Evolutionary conservation across 2,113 vertebrate genomes (phyloP).

Genomic region (Phylloscopus trochilus): DNA sequence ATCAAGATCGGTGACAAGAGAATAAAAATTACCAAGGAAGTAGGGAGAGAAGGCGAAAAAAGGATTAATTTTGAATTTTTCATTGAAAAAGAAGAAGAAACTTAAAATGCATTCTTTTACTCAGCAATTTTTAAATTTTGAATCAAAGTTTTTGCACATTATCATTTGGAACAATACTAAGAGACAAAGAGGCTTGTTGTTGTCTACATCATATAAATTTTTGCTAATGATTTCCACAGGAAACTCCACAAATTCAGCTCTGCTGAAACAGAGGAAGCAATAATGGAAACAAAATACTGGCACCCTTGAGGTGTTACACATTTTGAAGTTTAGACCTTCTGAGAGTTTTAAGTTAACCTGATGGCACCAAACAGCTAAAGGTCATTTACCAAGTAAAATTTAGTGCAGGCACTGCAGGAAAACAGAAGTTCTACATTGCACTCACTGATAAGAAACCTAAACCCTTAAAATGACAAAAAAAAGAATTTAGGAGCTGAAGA

Average conservation of each 20-base stretch:
- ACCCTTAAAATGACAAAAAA: background rate
- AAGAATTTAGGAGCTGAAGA: background rate
- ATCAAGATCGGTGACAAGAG: background rate
- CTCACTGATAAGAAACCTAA: background rate
- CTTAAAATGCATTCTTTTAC: background rate
- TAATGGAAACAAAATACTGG: background rate
- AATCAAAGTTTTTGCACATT: background rate
- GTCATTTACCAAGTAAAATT: background rate
- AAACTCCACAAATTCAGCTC: background rate
- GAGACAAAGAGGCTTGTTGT: background rate
- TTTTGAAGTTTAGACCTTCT: background rate
- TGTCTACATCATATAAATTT: background rate
- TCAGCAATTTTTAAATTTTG: background rate
- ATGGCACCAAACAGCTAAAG: background rate
- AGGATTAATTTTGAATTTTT: background rate
- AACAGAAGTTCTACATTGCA: background rate
- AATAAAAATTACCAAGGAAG: background rate
- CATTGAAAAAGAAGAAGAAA: background rate
- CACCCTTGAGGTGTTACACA: background rate
- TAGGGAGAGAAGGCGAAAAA: background rate
- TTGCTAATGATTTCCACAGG: background rate
- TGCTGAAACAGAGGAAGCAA: background rate
- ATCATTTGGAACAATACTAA: background rate
- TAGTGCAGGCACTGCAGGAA: background rate
- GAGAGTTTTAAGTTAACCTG: background rate